Evolutionary conservation across 2,797 vertebrate genomes (phyloP), one percentile per base, ranked within the genome.

Genomic region (Moxostoma hubbsi): DNA sequence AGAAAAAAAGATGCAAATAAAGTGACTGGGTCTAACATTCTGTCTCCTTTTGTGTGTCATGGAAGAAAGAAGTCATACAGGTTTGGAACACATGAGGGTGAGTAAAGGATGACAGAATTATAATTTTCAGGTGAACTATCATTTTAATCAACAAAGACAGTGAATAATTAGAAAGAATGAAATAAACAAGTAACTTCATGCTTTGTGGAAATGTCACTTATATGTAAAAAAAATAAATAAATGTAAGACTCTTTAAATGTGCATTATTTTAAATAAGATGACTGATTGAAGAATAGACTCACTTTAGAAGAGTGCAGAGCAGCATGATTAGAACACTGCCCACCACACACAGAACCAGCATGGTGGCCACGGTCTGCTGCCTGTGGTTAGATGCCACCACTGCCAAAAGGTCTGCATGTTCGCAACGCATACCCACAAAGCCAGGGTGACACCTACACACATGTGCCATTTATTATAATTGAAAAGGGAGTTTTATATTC

Each of bases 361-460:
- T 85, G 1, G 96, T 96, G 0, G 97, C 95, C 49, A 96, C 94
- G 0, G 96, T 96, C 81, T 97, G 96, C 54, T 95, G 94, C 84
- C 95, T 95, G 91, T 99, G 96, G 84, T 93, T 97, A 72, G 95
- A 95, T 0, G 98, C 97, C 43, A 99, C 97, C 8, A 99, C 96
- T 0, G 98, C 98, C 12, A 99, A 93, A 53, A 99, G 95, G 87
- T 98, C 98, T 0, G 96, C 97, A 1, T 98, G 96, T 78, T 98
- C 97, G 75, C 97, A 99, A 51, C 97, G 95, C 1, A 94, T 93
- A 49, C 97, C 97, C 0, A 97, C 89, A 1, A 94, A 99, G 8
- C 97, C 97, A 0, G 90, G 90, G 62, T 95, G 94, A 85, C 97
- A 99, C 81, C 97, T 99, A 43, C 47, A 1, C 3, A 84, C 2